A percentile compares a stretch with the other conserved stretches of the same genome.
phyloP scores from a whole-genome alignment of 2,888 invertebrate genomes.

The Ophraella communa region DNA sequence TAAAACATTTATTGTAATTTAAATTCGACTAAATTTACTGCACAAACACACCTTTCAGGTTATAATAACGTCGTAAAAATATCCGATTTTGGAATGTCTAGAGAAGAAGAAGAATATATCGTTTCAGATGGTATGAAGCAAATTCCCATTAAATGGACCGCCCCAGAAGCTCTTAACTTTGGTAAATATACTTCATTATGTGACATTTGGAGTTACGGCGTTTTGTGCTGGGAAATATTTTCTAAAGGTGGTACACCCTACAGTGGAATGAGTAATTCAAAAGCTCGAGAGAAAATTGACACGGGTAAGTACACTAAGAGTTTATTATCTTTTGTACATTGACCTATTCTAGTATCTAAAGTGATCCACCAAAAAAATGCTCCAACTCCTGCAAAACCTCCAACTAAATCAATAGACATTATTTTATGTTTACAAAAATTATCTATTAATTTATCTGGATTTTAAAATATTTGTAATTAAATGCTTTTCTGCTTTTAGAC shows the following conservation, averaged over 20 bases:
- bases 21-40: neutral
- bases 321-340: too few relatives aligned
- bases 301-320: slow-evolving; percentile 69
- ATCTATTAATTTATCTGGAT: too few relatives aligned
- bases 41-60: slow-evolving; percentile 61
- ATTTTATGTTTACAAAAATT: too few relatives aligned
- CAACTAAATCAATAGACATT: too few relatives aligned
- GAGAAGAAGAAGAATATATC: slow-evolving; percentile 96
- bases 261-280: slow-evolving; percentile 90
- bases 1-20: too few relatives aligned
- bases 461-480: too few relatives aligned
- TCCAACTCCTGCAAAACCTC: too few relatives aligned
- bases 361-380: too few relatives aligned
- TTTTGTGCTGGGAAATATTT: slow-evolving; percentile 96
- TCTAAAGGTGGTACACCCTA: slow-evolving; percentile 93
- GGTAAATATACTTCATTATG: slow-evolving; percentile 92
- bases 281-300: slow-evolving; percentile 93
- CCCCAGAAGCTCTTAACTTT: slow-evolving; percentile 94
- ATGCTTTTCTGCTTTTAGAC: too few relatives aligned
- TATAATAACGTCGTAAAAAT: slow-evolving; percentile 91
- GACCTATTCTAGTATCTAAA: too few relatives aligned
- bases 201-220: slow-evolving; percentile 97
- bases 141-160: slow-evolving; percentile 98
- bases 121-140: slow-evolving; percentile 98
- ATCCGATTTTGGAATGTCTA: slow-evolving; percentile 97